Percentiles rank a stretch among this genome's conserved stretches.
These are phyloP conservation scores for Macquaria australasica DNA, from an alignment of 2,113 vertebrate genomes.

Conservation along the genomic window DNA sequence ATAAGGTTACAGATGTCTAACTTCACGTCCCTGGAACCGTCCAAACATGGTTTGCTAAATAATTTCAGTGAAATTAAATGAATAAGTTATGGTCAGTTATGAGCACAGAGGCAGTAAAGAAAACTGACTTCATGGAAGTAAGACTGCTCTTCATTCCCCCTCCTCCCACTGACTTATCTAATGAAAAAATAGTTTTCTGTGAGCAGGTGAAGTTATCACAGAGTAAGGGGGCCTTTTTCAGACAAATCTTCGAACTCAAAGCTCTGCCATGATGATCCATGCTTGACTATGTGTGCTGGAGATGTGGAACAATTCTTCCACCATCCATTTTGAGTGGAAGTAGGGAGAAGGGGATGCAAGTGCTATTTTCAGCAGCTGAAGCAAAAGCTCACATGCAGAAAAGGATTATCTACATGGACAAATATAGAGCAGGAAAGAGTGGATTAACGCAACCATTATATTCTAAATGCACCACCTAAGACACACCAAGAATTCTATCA, in stretches of 20 bases:
- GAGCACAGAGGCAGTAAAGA: neutral
- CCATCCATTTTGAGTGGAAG: slow-evolving; percentile 31
- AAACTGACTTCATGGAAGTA: neutral
- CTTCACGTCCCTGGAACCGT: too few relatives aligned
- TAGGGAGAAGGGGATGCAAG: slow-evolving; percentile 21
- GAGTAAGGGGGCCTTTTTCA: slow-evolving; percentile 2
- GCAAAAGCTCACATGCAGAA: slow-evolving; percentile 43
- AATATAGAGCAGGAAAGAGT: slow-evolving; percentile 70
- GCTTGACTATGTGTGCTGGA: slow-evolving; percentile 7
- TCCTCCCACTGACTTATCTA: neutral
- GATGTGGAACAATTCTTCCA: slow-evolving; percentile 25
- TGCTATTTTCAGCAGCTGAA: slow-evolving; percentile 60
- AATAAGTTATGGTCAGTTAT: neutral
- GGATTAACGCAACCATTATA: slow-evolving; percentile 72
- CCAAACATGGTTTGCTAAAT: too few relatives aligned
- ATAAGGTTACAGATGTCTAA: too few relatives aligned
- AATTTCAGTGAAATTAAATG: neutral
- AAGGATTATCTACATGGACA: slow-evolving; percentile 73
- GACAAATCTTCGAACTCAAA: slow-evolving; percentile 30
- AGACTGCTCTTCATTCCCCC: neutral
- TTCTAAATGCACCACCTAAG: slow-evolving; percentile 45
- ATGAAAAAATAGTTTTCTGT: neutral
- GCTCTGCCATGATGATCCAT: slow-evolving; percentile 17
- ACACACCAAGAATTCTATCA: slow-evolving; percentile 20
- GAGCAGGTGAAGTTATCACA: neutral